phyloP scores from a whole-genome alignment of 2,113 vertebrate species.

The Rhabdornis inornatus region DNA sequence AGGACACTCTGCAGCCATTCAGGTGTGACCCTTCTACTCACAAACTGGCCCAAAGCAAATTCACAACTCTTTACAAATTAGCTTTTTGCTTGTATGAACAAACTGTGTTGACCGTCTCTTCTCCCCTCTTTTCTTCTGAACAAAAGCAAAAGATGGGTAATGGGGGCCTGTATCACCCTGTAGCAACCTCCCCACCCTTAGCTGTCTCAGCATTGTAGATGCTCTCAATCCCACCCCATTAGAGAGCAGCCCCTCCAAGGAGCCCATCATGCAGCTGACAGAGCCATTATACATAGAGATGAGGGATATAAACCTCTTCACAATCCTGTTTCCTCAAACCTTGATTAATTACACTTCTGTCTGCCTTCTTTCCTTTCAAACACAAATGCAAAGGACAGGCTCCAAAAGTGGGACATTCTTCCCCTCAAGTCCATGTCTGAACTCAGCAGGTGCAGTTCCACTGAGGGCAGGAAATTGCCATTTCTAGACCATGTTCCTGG shows the following conservation, averaged over 20 bases:
- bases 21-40: not conserved
- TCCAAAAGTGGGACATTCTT: not conserved
- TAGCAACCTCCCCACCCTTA: not conserved
- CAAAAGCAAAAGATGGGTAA: not conserved
- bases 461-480: slow-evolving; percentile 14
- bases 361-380: slow-evolving; percentile 32
- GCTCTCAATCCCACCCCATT: not conserved
- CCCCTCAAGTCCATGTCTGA: not conserved
- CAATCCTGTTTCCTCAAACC: not conserved
- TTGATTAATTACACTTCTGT: not conserved
- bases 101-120: not conserved
- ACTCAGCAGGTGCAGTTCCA: slow-evolving; percentile 51
- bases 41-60: not conserved
- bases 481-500: slow-evolving; percentile 4
- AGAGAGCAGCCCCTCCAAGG: not conserved
- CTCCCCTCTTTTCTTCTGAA: not conserved
- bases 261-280: not conserved
- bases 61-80: not conserved
- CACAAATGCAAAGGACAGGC: not conserved
- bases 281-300: not conserved
- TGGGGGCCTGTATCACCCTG: not conserved
- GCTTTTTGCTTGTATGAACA: not conserved
- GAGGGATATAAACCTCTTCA: not conserved
- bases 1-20: not conserved
- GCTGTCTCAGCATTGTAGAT: not conserved